Evolutionary conservation across 2,797 vertebrate species (phyloP).

Genomic region (Ctenopoma kingsleyae): DNA sequence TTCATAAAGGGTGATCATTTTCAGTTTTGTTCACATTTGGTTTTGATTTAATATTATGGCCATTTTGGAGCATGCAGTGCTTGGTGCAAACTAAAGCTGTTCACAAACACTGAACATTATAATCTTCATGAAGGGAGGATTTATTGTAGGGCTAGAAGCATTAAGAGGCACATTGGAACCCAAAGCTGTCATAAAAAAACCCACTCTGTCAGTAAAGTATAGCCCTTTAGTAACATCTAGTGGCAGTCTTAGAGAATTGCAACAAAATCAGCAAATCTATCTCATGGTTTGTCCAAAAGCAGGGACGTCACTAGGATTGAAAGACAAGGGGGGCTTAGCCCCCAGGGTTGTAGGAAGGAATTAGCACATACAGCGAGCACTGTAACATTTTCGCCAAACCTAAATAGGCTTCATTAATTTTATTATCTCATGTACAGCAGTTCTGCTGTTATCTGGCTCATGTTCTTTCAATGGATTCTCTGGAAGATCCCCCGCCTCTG

Average conservation of each 20-base stretch:
- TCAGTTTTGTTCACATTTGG: neutral
- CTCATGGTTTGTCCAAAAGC: neutral
- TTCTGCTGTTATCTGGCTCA: too few relatives aligned
- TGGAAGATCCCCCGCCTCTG: too few relatives aligned
- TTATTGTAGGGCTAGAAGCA: neutral
- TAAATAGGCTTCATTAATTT: too few relatives aligned
- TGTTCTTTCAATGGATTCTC: too few relatives aligned
- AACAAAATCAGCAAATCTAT: neutral
- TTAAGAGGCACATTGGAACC: neutral
- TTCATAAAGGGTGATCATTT: too few relatives aligned
- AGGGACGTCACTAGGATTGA: too few relatives aligned
- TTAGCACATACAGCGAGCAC: too few relatives aligned
- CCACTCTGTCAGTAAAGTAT: neutral
- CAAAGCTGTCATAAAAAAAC: neutral
- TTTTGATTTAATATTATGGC: neutral
- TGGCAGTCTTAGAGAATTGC: slow-evolving; percentile 12
- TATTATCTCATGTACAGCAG: too few relatives aligned
- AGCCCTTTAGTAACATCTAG: slow-evolving; percentile 45
- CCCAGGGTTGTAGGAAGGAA: too few relatives aligned
- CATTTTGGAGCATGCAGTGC: neutral
- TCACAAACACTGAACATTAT: neutral
- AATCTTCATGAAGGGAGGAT: neutral
- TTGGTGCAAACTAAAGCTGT: neutral
- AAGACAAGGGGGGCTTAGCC: too few relatives aligned
- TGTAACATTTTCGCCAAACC: too few relatives aligned